Base-by-base conservation (phyloP, 2,888 invertebrate species). In the Dioctria rufipes region DNA sequence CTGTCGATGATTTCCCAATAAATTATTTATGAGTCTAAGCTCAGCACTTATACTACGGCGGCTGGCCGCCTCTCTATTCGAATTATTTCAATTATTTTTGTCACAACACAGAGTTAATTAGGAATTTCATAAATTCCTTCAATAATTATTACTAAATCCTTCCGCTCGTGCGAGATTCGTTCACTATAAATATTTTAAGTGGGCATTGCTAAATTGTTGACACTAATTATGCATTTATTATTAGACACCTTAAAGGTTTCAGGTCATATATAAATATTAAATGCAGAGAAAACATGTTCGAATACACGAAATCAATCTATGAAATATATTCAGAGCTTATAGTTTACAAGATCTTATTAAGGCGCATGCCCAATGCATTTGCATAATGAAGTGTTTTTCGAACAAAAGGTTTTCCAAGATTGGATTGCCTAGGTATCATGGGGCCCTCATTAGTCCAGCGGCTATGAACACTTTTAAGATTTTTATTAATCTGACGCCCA, bases 1-100 rank as follows among this genome's bases (percentile, higher is more conserved):
- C 54, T 69, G 69, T 69, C 69, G 51, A 39, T 37, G 69, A 37
- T 37, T 69, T 51, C 51, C 69, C 25, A 54, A 69, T 69, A 69
- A 69, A 69, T 69, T 51, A 69, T 69, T 69, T 49, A 69, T 69
- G 69, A 69, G 69, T 37, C 37, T 13, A 25, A 49, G 69, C 9
- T 2, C 69, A 39, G n/a, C 69, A 49, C 49, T 51, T 39, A 25
- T 25, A 46, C 46, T 39, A 4, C 37, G 51, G 40, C 69, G 37
- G 51, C 69, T 51, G 51, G 40, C 69, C 49, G 51, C 69, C 69
- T 69, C 39, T 69, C 69, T 69, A 69, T 69, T 69, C 51, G 69
- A 51, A 69, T 46, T 39, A 51, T 54, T 69, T 49, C 69, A 69
- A 51, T 65, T 37, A 54, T n/a, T 54, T 11, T 54, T 11, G 54